Base-by-base conservation (phyloP, 2,113 vertebrate genomes). In the Eleginops maclovinus region DNA sequence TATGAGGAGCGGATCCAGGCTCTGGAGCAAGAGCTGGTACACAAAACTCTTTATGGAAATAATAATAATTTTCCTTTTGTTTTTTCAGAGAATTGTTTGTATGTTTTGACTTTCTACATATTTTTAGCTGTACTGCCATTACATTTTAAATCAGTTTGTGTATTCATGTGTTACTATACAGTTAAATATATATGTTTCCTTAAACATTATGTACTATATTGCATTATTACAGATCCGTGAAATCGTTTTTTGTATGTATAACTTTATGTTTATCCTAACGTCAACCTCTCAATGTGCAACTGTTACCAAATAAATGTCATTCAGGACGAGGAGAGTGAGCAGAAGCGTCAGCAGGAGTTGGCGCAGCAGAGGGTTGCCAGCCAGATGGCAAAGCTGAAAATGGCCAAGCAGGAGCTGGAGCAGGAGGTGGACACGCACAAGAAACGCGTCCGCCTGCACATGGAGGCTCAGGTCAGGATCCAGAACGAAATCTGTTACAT, bases 1-100 rank as follows among this genome's bases (percentile, higher is more conserved):
- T 99, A 97, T 71, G 98, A 99, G 82, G 92, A 89, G 61, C 93
- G 87, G 85, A 99, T 99, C 86, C 93, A 22, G 87, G 91, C 85
- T 9, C 76, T 99, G 79, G 96, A 99, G 88, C 93, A 75, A 36
- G 96, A 96, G 60, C 94, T 99, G 96, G 98, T 99, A 93, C 72
- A 71, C 7, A 58, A 53, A 24, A 36, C 41, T 15, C 8, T 8
- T 36, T 36, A 8, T 36, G 7, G 8, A 36, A 36, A 36, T 36
- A 36, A n/a, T n/a, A n/a, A n/a, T n/a, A n/a, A n/a, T n/a, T n/a
- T n/a, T n/a, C n/a, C n/a, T n/a, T n/a, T n/a, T n/a, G n/a, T n/a
- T n/a, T n/a, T n/a, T n/a, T n/a, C n/a, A n/a, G n/a, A n/a, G n/a
- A n/a, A n/a, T n/a, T n/a, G n/a, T n/a, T n/a, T n/a, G n/a, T n/a